Conservation (phyloP, 2,888 invertebrate species). For the Eueremaeus valkanovi region DNA sequence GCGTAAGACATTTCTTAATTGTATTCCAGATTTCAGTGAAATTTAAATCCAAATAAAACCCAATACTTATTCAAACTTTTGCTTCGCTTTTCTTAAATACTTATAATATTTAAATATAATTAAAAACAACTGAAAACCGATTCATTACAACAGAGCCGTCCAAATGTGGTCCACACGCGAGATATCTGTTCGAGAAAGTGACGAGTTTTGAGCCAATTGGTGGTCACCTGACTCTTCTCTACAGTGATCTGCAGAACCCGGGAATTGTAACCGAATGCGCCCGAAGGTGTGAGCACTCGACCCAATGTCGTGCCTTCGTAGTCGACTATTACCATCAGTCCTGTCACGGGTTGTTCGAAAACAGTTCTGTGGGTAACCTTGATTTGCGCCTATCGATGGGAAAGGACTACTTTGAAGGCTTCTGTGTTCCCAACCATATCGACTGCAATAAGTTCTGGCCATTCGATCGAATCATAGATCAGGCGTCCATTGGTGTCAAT, state of each 20-base stretch:
- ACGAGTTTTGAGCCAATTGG: slow-evolving; percentile 48
- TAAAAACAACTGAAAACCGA: no score
- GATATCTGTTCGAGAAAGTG: slow-evolving; percentile 46
- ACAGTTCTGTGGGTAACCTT: slow-evolving; percentile 43
- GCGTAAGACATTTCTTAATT: neutral
- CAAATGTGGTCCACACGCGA: slow-evolving; percentile 46
- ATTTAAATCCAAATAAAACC: no score
- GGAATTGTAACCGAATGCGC: slow-evolving; percentile 54
- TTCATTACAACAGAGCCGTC: slow-evolving; percentile 22
- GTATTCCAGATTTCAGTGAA: neutral
- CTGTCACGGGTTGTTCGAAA: slow-evolving; percentile 48
- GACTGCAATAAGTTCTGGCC: slow-evolving; percentile 55
- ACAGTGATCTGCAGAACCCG: slow-evolving; percentile 49
- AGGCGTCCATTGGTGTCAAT: slow-evolving; percentile 53
- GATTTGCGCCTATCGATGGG: slow-evolving; percentile 47
- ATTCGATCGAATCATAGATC: slow-evolving; percentile 58
- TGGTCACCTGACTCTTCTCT: slow-evolving; percentile 48
- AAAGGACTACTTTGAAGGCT: slow-evolving; percentile 48
- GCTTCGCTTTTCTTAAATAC: no score
- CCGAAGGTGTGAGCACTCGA: slow-evolving; percentile 51
- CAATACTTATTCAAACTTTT: no score
- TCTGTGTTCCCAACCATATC: slow-evolving; percentile 46
- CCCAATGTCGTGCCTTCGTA: slow-evolving; percentile 53
- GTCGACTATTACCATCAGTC: slow-evolving; percentile 54
- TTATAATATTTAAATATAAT: no score